Percentiles rank a stretch among this genome's conserved stretches.
phyloP scores from a whole-genome alignment of 2,888 invertebrate genomes.

The Chalcis sispes region DNA sequence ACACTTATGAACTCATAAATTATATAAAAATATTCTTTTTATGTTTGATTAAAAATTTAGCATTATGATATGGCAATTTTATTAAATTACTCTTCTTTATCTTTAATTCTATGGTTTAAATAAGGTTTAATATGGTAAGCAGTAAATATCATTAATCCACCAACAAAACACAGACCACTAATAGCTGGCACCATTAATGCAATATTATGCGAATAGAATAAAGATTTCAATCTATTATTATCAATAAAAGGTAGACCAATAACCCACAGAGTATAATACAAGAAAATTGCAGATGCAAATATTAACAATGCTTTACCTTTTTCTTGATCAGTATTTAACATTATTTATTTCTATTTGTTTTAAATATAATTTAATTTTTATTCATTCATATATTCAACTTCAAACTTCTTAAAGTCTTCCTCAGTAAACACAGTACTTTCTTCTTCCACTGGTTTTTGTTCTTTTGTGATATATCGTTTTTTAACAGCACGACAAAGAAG shows the following conservation, averaged over 20 bases:
- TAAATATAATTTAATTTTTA: slow-evolving; percentile 10
- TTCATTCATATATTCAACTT: slow-evolving; percentile 78
- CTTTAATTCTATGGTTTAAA: slow-evolving; percentile 50
- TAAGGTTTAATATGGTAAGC: slow-evolving; percentile 77
- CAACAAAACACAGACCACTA: slow-evolving; percentile 81
- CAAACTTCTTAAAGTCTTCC: slow-evolving; percentile 83
- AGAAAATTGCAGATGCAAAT: slow-evolving; percentile 77
- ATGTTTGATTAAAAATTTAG: slow-evolving; percentile 4
- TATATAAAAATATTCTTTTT: too few relatives aligned
- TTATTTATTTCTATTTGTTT: slow-evolving; percentile 53
- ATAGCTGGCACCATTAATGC: slow-evolving; percentile 80
- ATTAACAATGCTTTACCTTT: slow-evolving; percentile 80
- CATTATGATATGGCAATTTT: neutral
- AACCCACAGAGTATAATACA: slow-evolving; percentile 82
- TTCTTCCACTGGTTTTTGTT: slow-evolving; percentile 74
- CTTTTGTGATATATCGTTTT: slow-evolving; percentile 76
- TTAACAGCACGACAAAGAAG: slow-evolving; percentile 79
- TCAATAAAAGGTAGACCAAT: slow-evolving; percentile 83
- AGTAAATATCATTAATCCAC: slow-evolving; percentile 82
- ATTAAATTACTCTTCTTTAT: slow-evolving; percentile 48
- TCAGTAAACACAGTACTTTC: slow-evolving; percentile 83
- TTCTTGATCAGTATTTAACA: slow-evolving; percentile 77
- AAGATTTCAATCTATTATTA: slow-evolving; percentile 78
- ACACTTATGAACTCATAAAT: too few relatives aligned
- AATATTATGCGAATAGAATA: slow-evolving; percentile 69